Conservation (phyloP, 1,140 invertebrate genomes). For the Drosophila pectinifera region DNA sequence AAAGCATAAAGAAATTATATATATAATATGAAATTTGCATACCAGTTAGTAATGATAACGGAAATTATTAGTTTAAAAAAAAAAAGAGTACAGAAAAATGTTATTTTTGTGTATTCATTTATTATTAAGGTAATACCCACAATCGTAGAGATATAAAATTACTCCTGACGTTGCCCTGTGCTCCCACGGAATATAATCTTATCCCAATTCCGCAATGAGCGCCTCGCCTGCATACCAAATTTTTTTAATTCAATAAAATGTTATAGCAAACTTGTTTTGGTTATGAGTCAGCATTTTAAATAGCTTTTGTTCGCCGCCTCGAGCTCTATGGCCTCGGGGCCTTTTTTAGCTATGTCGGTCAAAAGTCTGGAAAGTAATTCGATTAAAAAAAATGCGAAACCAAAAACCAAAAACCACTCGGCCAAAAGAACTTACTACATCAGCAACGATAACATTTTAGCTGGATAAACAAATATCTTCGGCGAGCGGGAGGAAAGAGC, state of each 20-base stretch:
- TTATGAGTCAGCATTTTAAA: slow-evolving; percentile 73
- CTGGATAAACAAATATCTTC: slow-evolving; percentile 64
- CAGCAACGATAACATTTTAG: slow-evolving; percentile 61
- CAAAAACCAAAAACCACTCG: slow-evolving; percentile 12
- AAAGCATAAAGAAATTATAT: not conserved
- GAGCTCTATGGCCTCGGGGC: slow-evolving; percentile 33
- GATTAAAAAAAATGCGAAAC: slow-evolving; percentile 57
- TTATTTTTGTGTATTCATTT: too few relatives aligned
- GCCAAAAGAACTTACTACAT: slow-evolving; percentile 33
- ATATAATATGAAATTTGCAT: too few relatives aligned
- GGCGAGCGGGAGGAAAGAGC: slow-evolving; percentile 10
- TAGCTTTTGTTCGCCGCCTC: slow-evolving; percentile 49
- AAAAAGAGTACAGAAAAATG: too few relatives aligned
- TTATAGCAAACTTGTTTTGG: slow-evolving; percentile 62
- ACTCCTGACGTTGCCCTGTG: not conserved
- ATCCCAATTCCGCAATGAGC: slow-evolving; percentile 6
- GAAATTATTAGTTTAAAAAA: too few relatives aligned
- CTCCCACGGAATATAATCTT: not conserved
- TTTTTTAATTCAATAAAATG: slow-evolving; percentile 73
- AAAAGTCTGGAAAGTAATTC: slow-evolving; percentile 70
- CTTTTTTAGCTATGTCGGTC: slow-evolving; percentile 50
- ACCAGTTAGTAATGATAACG: too few relatives aligned
- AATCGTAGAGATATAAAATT: not conserved
- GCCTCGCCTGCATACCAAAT: slow-evolving; percentile 66
- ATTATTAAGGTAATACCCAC: too few relatives aligned